Conservation (phyloP, 2,888 invertebrate species). For the Actias luna region DNA sequence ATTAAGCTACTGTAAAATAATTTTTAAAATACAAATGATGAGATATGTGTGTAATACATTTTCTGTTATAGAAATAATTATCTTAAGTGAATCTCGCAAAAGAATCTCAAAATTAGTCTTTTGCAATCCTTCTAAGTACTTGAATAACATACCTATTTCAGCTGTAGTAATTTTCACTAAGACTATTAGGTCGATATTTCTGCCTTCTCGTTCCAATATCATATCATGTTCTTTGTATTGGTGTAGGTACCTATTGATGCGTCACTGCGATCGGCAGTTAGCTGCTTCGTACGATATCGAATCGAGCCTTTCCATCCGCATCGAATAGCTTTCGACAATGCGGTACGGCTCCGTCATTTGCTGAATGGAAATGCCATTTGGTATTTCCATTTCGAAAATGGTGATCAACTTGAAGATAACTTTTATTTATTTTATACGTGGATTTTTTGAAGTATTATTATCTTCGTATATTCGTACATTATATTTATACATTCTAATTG, state of each 20-base stretch:
- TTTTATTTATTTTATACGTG: neutral
- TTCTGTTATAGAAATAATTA: too few species aligned
- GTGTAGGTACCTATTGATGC: conserved; percentile 53
- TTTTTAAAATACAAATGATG: too few species aligned
- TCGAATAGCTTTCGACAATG: conserved; percentile 57
- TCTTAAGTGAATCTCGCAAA: too few species aligned
- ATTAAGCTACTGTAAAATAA: too few species aligned
- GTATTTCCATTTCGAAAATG: conserved; percentile 40
- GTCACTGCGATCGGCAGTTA: conserved; percentile 50
- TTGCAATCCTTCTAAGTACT: neutral
- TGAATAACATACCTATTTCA: neutral
- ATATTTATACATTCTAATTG: too few species aligned
- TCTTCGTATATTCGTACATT: too few species aligned
- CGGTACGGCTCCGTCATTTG: conserved; percentile 55
- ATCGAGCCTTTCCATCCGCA: conserved; percentile 60
- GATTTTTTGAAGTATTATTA: too few species aligned
- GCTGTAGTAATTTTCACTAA: conserved; percentile 20
- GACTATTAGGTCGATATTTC: conserved; percentile 35
- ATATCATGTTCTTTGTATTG: conserved; percentile 56
- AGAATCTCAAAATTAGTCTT: neutral
- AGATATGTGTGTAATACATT: too few species aligned
- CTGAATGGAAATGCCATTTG: conserved; percentile 63
- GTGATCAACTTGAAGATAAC: conserved; percentile 13
- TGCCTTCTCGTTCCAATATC: conserved; percentile 45
- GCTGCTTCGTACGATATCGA: conserved; percentile 59